Evolutionary conservation across 2,113 vertebrate genomes (phyloP), one percentile per base, ranked within the genome.

Genomic region (Alethe castanea): DNA sequence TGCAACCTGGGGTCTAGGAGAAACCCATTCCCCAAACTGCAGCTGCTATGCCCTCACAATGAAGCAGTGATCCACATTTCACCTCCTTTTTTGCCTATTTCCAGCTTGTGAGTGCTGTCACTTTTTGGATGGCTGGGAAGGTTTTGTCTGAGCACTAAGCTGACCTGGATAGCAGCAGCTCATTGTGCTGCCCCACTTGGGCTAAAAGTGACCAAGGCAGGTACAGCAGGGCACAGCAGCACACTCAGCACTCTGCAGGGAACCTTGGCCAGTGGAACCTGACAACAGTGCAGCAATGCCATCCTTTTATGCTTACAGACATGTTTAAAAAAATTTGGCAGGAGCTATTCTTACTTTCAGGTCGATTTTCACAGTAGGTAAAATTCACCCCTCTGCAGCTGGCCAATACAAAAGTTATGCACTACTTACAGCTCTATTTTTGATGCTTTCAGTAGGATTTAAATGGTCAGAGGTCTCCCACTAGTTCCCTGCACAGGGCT

Each of bases 381-480:
- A 82, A 94, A 80, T n/a, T 69, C 65, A 94, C 8, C 47, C 42
- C 59, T 88, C 66, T 54, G 54, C 62, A 62, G 66, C 88, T 5
- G 59, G 79, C 56, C 85, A 62, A 65, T n/a, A 60, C 74, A 60
- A 45, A 88, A 88, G 85, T 73, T 73, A 56, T 24, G 79, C 83
- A 60, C 74, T 80, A 66, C 93, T 86, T 78, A 53, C 14, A 93
- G 64, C n/a, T 91, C 76, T 88, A 60, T 70, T 92, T 94, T 78
- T 90, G 72, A 73, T 31, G 67, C 47, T 88, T 95, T 83, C 80
- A 78, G 82, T 29, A 47, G 29, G 76, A 78, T 56, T 96, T 56
- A 52, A 86, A 60, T 50, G 82, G 67, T 83, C 56, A 88, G 44
- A 94, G 72, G 86, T 90, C 82, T 90, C 8, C 0, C 53, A 48